phyloP scores from a whole-genome alignment of 2,888 invertebrate genomes.

The Drosophila paranaensis region DNA sequence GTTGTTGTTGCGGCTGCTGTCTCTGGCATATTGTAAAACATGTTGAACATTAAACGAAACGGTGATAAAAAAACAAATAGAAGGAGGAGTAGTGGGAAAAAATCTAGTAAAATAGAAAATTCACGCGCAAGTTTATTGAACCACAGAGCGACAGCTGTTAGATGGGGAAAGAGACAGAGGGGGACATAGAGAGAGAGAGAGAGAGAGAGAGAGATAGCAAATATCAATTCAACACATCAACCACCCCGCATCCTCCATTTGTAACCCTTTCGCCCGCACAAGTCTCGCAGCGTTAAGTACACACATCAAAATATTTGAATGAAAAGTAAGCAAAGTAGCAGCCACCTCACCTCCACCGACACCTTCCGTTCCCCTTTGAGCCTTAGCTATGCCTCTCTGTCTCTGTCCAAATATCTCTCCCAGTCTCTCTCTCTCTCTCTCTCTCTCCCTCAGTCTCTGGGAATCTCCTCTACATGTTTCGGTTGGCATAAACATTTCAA shows the following conservation, averaged over 20 bases:
- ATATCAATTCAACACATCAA: slow-evolving; percentile 27
- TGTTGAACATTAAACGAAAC: slow-evolving; percentile 62
- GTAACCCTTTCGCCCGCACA: slow-evolving; percentile 13
- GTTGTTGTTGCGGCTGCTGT: slow-evolving; percentile 31
- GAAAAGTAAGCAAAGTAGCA: slow-evolving; percentile 78
- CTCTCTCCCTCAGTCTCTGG: neutral
- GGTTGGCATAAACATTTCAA: slow-evolving; percentile 27
- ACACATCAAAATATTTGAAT: slow-evolving; percentile 77
- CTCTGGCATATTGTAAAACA: slow-evolving; percentile 62
- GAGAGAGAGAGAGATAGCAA: slow-evolving; percentile 8
- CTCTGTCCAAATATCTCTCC: slow-evolving; percentile 3
- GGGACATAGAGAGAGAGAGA: neutral
- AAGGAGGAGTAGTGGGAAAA: slow-evolving; percentile 22
- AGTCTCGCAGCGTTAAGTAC: slow-evolving; percentile 46
- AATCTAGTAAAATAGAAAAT: slow-evolving; percentile 67
- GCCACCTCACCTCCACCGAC: neutral
- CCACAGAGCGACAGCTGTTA: slow-evolving; percentile 39
- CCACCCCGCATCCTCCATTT: neutral
- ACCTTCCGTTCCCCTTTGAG: slow-evolving; percentile 2
- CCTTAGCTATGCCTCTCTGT: slow-evolving; percentile 2
- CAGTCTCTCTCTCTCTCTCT: neutral
- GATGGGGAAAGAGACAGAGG: neutral
- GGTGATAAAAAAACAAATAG: slow-evolving; percentile 33
- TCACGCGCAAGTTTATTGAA: slow-evolving; percentile 77
- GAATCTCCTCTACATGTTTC: slow-evolving; percentile 11